A percentile compares a stretch with the other conserved stretches of the same genome.
Evolutionary conservation across 2,888 invertebrate genomes (phyloP).

Genomic region (Busseola fusca): DNA sequence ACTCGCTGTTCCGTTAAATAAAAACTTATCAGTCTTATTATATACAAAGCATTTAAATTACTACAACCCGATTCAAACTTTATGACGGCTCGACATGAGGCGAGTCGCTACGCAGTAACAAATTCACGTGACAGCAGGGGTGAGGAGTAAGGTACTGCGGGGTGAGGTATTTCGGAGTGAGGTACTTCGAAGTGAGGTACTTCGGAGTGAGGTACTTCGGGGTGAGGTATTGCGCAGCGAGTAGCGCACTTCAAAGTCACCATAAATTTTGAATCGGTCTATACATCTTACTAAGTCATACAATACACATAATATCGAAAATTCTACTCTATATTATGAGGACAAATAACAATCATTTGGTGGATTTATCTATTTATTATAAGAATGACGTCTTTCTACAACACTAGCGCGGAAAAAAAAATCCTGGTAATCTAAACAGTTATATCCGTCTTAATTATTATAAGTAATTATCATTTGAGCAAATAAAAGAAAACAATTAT

Average conservation of each 20-base stretch:
- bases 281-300: neutral
- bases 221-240: too few relatives aligned
- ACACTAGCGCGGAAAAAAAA: neutral
- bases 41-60: constrained; percentile 39
- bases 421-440: neutral
- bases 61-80: constrained; percentile 8
- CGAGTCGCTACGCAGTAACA: neutral
- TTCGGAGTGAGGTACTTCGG: too few relatives aligned
- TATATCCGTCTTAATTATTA: neutral
- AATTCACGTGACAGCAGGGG: neutral
- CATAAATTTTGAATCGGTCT: neutral
- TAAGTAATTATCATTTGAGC: constrained; percentile 21
- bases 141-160: neutral
- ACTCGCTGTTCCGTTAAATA: constrained; percentile 18
- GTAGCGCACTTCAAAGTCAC: neutral
- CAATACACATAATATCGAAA: constrained; percentile 6
- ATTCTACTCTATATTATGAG: constrained; percentile 1
- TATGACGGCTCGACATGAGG: neutral
- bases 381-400: constrained; percentile 7
- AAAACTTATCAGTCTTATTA: constrained; percentile 58
- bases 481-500: constrained; percentile 27
- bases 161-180: too few relatives aligned
- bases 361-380: neutral
- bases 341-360: neutral
- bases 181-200: too few relatives aligned